A percentile compares a stretch with the other conserved stretches of the same genome.
Conservation (phyloP, 2,888 invertebrate genomes). For the Lasioglossum villosulum region DNA sequence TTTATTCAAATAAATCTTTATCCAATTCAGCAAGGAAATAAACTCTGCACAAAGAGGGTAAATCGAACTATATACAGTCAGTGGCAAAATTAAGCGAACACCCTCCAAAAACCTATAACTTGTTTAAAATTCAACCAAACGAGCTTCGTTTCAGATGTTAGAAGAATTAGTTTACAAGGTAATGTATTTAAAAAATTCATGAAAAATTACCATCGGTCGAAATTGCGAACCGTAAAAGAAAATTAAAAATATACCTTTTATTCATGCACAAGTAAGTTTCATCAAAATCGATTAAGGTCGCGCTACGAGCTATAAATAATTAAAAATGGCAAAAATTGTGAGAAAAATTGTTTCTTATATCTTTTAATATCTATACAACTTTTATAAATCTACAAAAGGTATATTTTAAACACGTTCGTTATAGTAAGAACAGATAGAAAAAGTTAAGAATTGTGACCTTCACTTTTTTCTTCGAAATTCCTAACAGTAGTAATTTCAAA, state of each 20-base stretch:
- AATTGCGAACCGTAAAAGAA: not conserved
- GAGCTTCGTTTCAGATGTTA: not conserved
- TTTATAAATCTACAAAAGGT: not conserved
- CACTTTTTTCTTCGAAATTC: not conserved
- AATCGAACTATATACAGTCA: not conserved
- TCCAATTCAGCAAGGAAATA: not conserved
- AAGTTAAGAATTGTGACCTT: not conserved
- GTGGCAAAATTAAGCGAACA: not conserved
- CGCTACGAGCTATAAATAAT: not conserved
- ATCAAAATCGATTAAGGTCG: not conserved
- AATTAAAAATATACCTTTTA: not conserved
- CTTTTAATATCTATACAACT: not conserved
- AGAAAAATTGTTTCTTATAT: not conserved
- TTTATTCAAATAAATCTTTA: not conserved
- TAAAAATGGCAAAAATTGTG: constrained; percentile 1
- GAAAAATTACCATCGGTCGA: not conserved
- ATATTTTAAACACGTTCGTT: too few relatives aligned
- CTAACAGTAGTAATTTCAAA: not conserved
- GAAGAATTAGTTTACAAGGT: not conserved
- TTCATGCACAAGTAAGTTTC: not conserved
- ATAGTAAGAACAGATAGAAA: too few relatives aligned
- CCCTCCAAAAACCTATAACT: not conserved
- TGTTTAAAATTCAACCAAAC: not conserved
- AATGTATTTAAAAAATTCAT: not conserved
- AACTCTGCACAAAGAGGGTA: not conserved